phyloP scores from a whole-genome alignment of 2,797 vertebrate species.

The Sparidentex hasta region DNA sequence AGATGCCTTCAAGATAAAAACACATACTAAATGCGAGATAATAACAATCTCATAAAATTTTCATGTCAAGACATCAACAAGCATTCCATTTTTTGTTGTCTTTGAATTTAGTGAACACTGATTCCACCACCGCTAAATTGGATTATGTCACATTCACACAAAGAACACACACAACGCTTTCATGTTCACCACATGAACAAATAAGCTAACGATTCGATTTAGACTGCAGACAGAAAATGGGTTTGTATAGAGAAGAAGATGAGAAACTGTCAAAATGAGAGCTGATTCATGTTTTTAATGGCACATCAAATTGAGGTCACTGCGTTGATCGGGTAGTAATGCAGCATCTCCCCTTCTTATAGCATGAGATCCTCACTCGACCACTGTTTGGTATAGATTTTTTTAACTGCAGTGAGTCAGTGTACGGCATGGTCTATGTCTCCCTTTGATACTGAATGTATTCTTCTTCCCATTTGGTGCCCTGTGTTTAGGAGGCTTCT shows the following conservation, averaged over 20 bases:
- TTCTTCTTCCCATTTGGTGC: not conserved
- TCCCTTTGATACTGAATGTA: not conserved
- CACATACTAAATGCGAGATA: not conserved
- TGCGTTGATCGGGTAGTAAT: slow-evolving; percentile 9
- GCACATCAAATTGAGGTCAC: not conserved
- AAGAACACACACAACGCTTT: slow-evolving; percentile 19
- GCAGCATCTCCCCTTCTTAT: not conserved
- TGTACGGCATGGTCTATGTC: slow-evolving; percentile 2
- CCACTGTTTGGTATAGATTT: not conserved
- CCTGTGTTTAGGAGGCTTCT: not conserved
- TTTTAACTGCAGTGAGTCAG: not conserved
- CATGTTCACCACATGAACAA: slow-evolving; percentile 21
- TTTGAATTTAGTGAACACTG: slow-evolving; percentile 34
- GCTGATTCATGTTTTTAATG: slow-evolving; percentile 33
- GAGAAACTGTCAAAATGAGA: slow-evolving; percentile 19
- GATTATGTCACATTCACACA: slow-evolving; percentile 33
- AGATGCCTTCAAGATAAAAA: slow-evolving; percentile 39
- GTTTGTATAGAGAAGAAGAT: not conserved
- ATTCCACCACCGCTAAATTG: slow-evolving; percentile 29
- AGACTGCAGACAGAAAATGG: not conserved
- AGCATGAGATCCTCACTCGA: not conserved
- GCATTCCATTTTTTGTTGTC: not conserved
- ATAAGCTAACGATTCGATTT: slow-evolving; percentile 18
- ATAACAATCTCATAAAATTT: slow-evolving; percentile 11
- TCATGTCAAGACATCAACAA: slow-evolving; percentile 12